A percentile compares a stretch with the other conserved stretches of the same genome.
Evolutionary conservation across 1,140 invertebrate species (phyloP).

Genomic region (Eurosta solidaginis): DNA sequence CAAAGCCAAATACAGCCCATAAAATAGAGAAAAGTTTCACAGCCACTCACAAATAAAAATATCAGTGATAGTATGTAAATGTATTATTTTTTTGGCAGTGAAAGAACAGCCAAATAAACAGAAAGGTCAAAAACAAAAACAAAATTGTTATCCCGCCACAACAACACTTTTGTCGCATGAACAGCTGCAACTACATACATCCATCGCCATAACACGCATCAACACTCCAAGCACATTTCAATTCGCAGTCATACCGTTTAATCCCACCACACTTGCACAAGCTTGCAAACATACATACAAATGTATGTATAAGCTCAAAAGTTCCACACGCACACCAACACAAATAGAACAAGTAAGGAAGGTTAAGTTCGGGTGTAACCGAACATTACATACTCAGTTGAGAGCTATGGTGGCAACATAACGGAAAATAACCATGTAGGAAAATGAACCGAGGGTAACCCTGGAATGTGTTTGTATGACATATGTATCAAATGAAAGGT

Average conservation of each 20-base stretch:
- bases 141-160: neutral
- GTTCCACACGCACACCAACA: neutral
- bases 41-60: neutral
- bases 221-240: slow-evolving; percentile 11
- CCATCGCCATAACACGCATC: slow-evolving; percentile 17
- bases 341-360: neutral
- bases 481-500: too few species aligned
- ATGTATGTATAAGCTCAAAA: too few species aligned
- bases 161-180: neutral
- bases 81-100: neutral
- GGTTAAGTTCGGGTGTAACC: too few species aligned
- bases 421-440: too few species aligned
- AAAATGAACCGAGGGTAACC: too few species aligned
- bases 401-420: too few species aligned
- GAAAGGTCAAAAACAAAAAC: neutral
- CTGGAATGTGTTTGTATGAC: too few species aligned
- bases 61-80: slow-evolving; percentile 7
- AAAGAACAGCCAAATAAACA: neutral
- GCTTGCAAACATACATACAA: neutral
- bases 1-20: neutral
- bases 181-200: neutral
- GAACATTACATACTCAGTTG: too few species aligned
- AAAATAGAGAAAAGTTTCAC: neutral
- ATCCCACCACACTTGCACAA: neutral
- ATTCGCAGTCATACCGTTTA: neutral